Evolutionary conservation across 2,888 invertebrate species (phyloP).

Genomic region (Aleiodes leptofemur): DNA sequence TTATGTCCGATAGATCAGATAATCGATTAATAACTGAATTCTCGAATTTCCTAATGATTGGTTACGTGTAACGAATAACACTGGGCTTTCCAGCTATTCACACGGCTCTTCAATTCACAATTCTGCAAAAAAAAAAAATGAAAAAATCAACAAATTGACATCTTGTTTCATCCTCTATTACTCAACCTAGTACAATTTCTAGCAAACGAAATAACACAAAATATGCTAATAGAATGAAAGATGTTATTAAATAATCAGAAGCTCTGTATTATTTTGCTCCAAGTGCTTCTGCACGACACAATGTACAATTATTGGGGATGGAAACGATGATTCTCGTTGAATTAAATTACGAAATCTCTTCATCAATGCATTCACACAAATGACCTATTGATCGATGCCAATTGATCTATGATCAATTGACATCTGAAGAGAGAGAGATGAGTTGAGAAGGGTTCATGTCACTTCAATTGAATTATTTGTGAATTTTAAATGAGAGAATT

Average conservation of each 20-base stretch:
- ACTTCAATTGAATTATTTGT: not conserved
- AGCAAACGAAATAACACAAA: not conserved
- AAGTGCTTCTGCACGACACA: not conserved
- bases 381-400: slow-evolving; percentile 10
- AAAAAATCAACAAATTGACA: slow-evolving; percentile 10
- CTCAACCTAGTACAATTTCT: not conserved
- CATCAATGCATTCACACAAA: not conserved
- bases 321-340: not conserved
- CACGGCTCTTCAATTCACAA: slow-evolving; percentile 9
- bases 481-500: slow-evolving; percentile 9
- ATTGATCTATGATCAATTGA: not conserved
- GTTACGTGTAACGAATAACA: slow-evolving; percentile 19
- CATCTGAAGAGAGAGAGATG: not conserved
- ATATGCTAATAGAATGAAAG: slow-evolving; percentile 3
- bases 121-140: not conserved
- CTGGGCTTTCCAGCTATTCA: slow-evolving; percentile 4
- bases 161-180: slow-evolving; percentile 20
- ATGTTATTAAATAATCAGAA: slow-evolving; percentile 20
- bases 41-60: slow-evolving; percentile 27
- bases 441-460: not conserved
- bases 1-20: slow-evolving; percentile 13
- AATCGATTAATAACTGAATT: slow-evolving; percentile 24
- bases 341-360: too few species aligned
- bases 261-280: not conserved
- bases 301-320: not conserved